Percentiles rank a stretch among this genome's conserved stretches.
phyloP scores from a whole-genome alignment of 2,797 vertebrate genomes.

The Hylomyscus alleni region DNA sequence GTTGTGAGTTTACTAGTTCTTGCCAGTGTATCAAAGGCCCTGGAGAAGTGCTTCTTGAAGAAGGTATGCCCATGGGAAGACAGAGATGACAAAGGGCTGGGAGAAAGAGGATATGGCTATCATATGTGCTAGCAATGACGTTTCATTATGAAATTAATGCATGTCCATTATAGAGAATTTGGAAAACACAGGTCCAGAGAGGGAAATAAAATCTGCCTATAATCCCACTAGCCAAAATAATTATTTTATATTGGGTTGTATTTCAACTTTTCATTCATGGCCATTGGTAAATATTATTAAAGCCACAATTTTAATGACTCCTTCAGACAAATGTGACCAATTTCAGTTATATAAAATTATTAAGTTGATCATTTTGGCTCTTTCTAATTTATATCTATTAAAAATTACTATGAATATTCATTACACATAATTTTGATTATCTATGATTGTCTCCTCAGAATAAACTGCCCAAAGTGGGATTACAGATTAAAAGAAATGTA shows the following conservation, averaged over 20 bases:
- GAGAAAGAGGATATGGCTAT: neutral
- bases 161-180: slow-evolving; percentile 47
- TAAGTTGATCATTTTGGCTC: slow-evolving; percentile 24
- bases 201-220: slow-evolving; percentile 47
- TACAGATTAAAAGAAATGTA: neutral
- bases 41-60: neutral
- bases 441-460: slow-evolving; percentile 40
- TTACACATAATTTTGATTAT: slow-evolving; percentile 29
- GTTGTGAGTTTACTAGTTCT: neutral
- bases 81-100: neutral
- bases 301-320: slow-evolving; percentile 27
- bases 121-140: neutral
- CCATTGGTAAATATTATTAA: slow-evolving; percentile 59
- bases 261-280: slow-evolving; percentile 47
- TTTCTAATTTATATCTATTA: slow-evolving; percentile 67
- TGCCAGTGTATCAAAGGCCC: rapidly evolving
- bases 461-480: slow-evolving; percentile 26
- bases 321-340: neutral
- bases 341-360: slow-evolving; percentile 39
- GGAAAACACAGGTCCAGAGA: slow-evolving; percentile 17
- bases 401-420: slow-evolving; percentile 36
- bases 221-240: slow-evolving; percentile 52
- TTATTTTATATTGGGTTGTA: slow-evolving; percentile 55
- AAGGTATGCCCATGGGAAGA: neutral
- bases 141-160: slow-evolving; percentile 22